Percentiles rank a stretch among this genome's conserved stretches.
Evolutionary conservation across 2,797 vertebrate species (phyloP).

Genomic region (Chelon labrosus): DNA sequence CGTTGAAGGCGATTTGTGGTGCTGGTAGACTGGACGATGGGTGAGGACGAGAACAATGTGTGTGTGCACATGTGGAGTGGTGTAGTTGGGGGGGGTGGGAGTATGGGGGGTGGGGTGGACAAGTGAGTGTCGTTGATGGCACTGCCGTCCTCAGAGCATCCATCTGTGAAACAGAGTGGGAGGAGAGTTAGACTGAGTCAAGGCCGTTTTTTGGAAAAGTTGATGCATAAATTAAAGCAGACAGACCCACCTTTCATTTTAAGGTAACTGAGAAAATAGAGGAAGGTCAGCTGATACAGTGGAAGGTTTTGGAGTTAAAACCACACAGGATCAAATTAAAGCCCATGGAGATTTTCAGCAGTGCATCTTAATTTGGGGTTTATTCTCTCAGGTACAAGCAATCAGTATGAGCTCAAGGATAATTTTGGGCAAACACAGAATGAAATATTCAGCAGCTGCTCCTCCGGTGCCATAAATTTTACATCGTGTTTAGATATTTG

Average conservation of each 20-base stretch:
- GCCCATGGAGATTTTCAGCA: constrained; percentile 3
- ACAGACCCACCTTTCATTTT: constrained; percentile 21
- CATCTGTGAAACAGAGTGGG: constrained; percentile 75
- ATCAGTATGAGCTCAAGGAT: constrained; percentile 34
- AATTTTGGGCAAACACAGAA: constrained; percentile 51
- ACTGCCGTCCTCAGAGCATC: constrained; percentile 80
- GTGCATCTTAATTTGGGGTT: constrained; percentile 14
- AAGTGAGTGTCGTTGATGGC: constrained; percentile 73
- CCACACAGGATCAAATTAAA: constrained; percentile 1
- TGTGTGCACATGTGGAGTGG: constrained; percentile 29
- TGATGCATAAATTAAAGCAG: constrained; percentile 21
- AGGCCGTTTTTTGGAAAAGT: constrained; percentile 18
- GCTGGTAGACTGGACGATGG: constrained; percentile 77
- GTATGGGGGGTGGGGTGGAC: constrained; percentile 39
- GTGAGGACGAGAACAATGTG: constrained; percentile 50
- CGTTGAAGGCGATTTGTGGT: constrained; percentile 75
- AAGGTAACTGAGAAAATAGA: constrained; percentile 8
- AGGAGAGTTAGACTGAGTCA: constrained; percentile 57
- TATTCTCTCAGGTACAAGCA: constrained; percentile 4
- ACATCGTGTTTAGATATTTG: constrained; percentile 50
- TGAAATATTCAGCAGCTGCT: constrained; percentile 43
- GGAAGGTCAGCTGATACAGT: not conserved
- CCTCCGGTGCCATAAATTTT: constrained; percentile 48
- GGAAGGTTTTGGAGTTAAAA: constrained; percentile 3
- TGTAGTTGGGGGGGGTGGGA: constrained; percentile 44